Evolutionary conservation across 2,113 vertebrate species (phyloP).

Genomic region (Periophthalmodon schlosseri): DNA sequence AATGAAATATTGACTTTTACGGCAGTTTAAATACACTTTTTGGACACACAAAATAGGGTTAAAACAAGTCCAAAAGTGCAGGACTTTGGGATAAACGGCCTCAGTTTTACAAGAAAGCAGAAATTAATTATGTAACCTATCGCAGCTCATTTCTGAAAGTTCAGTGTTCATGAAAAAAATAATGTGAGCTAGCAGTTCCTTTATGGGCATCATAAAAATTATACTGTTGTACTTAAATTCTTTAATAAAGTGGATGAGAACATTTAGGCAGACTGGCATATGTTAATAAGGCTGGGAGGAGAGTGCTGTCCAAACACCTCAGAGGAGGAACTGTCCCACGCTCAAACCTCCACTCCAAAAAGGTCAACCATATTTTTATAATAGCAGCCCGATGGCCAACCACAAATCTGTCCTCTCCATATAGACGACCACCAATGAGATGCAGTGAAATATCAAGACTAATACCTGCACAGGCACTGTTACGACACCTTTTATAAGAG

Average conservation of each 20-base stretch:
- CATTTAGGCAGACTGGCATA: slow-evolving; percentile 89
- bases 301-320: slow-evolving; percentile 58
- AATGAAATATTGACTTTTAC: background rate
- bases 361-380: slow-evolving; percentile 80
- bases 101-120: slow-evolving; percentile 75
- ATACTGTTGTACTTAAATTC: slow-evolving; percentile 90
- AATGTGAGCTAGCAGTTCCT: slow-evolving; percentile 84
- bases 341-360: slow-evolving; percentile 61
- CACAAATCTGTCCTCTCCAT: slow-evolving; percentile 69
- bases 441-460: slow-evolving; percentile 43
- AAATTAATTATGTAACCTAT: slow-evolving; percentile 83
- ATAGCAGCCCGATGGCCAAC: slow-evolving; percentile 66
- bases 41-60: slow-evolving; percentile 22
- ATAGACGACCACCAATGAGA: slow-evolving; percentile 40
- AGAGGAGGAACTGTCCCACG: slow-evolving; percentile 41
- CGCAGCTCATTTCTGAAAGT: slow-evolving; percentile 85
- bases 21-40: slow-evolving; percentile 13
- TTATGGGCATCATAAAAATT: slow-evolving; percentile 91
- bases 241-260: slow-evolving; percentile 90
- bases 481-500: slow-evolving; percentile 54
- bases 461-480: slow-evolving; percentile 34
- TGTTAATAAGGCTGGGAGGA: slow-evolving; percentile 78
- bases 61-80: slow-evolving; percentile 33
- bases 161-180: slow-evolving; percentile 86
- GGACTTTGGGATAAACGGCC: slow-evolving; percentile 40